These are phyloP conservation scores for Eubucco bourcierii DNA, from an alignment of 2,113 vertebrate genomes.

Conservation along the genomic window DNA sequence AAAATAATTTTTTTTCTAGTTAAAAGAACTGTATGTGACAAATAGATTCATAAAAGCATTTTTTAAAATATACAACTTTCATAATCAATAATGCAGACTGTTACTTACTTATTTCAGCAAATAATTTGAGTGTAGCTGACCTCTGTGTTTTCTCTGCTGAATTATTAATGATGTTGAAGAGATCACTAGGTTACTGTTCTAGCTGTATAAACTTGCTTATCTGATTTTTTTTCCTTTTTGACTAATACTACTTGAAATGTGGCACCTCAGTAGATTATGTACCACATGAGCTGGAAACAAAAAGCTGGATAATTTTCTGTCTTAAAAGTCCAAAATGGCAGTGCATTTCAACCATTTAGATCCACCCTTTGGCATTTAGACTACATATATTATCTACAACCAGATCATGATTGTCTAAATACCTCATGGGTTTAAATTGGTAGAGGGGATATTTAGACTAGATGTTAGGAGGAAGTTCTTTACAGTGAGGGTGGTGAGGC, in stretches of 20 bases:
- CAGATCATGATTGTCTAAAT: neutral
- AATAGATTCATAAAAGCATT: neutral
- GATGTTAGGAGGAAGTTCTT: too few species aligned
- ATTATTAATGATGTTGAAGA: conserved; percentile 48
- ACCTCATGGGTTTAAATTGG: too few species aligned
- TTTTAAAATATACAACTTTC: neutral
- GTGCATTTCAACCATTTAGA: neutral
- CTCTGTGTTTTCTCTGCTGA: conserved; percentile 27
- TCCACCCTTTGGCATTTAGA: neutral
- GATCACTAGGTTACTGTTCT: conserved; percentile 19
- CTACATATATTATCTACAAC: neutral
- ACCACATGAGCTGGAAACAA: neutral
- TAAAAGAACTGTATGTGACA: neutral
- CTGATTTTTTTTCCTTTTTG: neutral
- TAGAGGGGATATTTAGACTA: too few species aligned
- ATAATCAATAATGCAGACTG: conserved; percentile 43
- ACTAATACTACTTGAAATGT: neutral
- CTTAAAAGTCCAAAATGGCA: neutral
- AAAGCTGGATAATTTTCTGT: neutral
- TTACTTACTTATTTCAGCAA: conserved; percentile 45
- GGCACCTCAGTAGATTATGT: neutral
- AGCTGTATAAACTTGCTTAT: neutral
- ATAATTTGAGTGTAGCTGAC: conserved; percentile 44
- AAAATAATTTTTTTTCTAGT: neutral
- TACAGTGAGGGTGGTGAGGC: too few species aligned